Evolutionary conservation across 2,797 vertebrate species (phyloP).

Genomic region (Coccyzus lansbergi): DNA sequence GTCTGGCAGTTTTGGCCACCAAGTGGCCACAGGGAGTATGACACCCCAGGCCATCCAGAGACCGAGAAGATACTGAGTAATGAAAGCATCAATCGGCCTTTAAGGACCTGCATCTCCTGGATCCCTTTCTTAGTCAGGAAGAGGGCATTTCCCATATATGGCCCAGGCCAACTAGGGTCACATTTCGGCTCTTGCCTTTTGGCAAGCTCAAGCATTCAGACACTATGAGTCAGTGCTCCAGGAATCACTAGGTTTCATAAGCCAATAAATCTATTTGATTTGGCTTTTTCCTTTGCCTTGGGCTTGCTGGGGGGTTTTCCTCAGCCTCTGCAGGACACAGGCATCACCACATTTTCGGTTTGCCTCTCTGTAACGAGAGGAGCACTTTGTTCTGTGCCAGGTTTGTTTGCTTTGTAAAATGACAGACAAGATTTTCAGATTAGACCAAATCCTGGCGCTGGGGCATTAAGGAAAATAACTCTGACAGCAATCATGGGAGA

Average conservation of each 20-base stretch:
- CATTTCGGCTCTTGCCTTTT: neutral
- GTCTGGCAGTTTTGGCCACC: neutral
- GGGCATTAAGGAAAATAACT: neutral
- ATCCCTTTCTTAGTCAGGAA: neutral
- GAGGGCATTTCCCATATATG: constrained; percentile 23
- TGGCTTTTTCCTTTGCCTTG: neutral
- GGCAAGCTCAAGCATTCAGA: constrained; percentile 43
- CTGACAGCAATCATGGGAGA: neutral
- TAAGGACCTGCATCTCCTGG: neutral
- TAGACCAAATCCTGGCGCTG: neutral
- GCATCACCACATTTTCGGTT: neutral
- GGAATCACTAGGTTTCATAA: neutral
- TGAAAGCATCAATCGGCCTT: neutral
- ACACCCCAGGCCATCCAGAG: neutral
- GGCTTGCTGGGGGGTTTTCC: fast-evolving
- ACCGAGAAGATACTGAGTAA: neutral
- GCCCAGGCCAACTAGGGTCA: neutral
- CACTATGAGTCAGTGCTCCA: constrained; percentile 41
- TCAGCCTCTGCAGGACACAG: neutral
- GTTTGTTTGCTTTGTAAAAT: neutral
- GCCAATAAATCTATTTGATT: neutral
- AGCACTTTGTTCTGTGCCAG: neutral
- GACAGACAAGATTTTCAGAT: neutral
- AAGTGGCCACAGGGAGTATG: neutral
- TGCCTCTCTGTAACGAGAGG: neutral